A percentile compares a stretch with the other conserved stretches of the same genome.
These are phyloP conservation scores for Glyptemys insculpta DNA, from an alignment of 2,797 vertebrate genomes.

Conservation along the genomic window DNA sequence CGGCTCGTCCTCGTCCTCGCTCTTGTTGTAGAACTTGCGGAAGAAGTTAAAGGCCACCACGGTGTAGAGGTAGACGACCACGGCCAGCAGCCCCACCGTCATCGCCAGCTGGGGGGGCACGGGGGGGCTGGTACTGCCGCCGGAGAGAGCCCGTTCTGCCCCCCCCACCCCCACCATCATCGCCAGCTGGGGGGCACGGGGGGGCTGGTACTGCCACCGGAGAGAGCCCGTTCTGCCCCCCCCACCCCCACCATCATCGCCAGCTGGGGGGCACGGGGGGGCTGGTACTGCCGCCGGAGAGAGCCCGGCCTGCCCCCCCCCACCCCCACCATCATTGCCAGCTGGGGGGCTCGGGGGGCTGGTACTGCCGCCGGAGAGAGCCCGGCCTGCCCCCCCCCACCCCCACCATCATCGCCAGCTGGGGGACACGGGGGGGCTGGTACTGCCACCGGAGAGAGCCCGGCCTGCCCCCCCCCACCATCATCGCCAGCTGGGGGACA, in stretches of 20 bases:
- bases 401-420: background rate
- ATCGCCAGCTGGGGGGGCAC: constrained; percentile 86
- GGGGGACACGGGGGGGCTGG: no score
- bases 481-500: no score
- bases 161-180: constrained; percentile 89
- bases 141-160: no score
- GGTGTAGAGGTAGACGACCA: constrained; percentile 95
- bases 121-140: background rate
- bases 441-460: no score
- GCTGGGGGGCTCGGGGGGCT: background rate
- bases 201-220: background rate
- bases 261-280: constrained; percentile 77
- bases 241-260: constrained; percentile 91
- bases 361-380: no score
- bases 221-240: no score
- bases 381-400: no score
- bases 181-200: constrained; percentile 82
- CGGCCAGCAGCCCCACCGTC: constrained; percentile 94
- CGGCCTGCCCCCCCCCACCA: no score
- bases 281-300: background rate
- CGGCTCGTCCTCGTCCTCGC: constrained; percentile 95
- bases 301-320: no score
- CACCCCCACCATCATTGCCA: background rate
- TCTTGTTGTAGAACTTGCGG: constrained; percentile 98
- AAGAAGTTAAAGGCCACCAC: constrained; percentile 99